Base-by-base conservation (phyloP, 1,140 invertebrate genomes). In the Andrena cerasifolii region DNA sequence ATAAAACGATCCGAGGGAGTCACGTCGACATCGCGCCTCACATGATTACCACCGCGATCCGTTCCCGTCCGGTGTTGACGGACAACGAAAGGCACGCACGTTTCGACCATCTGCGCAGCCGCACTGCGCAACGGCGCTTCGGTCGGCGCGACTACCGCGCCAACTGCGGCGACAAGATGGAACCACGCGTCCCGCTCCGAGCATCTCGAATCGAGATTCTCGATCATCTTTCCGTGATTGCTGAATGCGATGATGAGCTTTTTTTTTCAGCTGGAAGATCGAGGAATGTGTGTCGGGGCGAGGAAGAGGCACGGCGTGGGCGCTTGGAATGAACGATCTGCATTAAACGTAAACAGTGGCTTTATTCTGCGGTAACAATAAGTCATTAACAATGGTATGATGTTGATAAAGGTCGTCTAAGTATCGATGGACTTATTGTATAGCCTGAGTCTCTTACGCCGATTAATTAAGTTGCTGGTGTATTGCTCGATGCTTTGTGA, bases 21-120 rank as follows among this genome's bases (percentile, higher is more conserved):
- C 21, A 43, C 45, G 54, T 53, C 53, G 65, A 68, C 49, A 72
- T 47, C 40, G 40, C 6, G 12, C 28, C 71, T 81, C 54, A 83
- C 78, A 80, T 76, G 66, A 66, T 80, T 78, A 51, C 21, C 65
- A 49, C 54, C 24, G n/a, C n/a, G 21, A 33, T 75, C 54, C 68
- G 58, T 72, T 58, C 68, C 80, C 47, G 36, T 40, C 54, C 66
- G 74, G 76, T 73, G 59, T 71, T 62, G 78, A 75, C 77, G 70
- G 73, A 65, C 66, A 24, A 54, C 71, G 61, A 70, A n/a, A 66
- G 79, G 71, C 77, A 79, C 74, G 72, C 85, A 86, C 84, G 76
- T 77, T 85, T 78, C 73, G 56, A 61, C 1, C 21, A 63, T 74
- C 75, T 74, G 75, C 67, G 80, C 80, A 70, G 12, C 43, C 36